phyloP scores from a whole-genome alignment of 2,113 vertebrate genomes.

The Trochalopteron elliotii region DNA sequence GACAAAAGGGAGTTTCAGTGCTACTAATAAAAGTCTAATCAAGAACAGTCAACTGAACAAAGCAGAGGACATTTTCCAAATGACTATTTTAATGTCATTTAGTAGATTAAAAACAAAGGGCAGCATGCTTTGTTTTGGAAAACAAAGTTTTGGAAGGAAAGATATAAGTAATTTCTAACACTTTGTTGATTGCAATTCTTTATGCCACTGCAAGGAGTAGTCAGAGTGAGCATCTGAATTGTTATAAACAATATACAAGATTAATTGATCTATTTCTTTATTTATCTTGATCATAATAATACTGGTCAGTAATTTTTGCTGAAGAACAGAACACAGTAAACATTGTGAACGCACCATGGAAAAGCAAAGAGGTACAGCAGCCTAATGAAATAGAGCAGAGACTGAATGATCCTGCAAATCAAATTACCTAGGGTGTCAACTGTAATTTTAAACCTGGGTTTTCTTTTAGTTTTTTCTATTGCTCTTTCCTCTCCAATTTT shows the following conservation, averaged over 20 bases:
- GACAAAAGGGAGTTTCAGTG: neutral
- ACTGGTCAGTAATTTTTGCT: neutral
- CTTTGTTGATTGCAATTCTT: neutral
- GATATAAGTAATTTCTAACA: neutral
- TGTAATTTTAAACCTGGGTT: neutral
- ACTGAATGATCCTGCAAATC: slow-evolving; percentile 25
- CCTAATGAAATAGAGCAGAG: slow-evolving; percentile 39
- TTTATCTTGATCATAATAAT: slow-evolving; percentile 1
- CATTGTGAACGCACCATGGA: neutral
- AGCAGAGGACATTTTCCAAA: neutral
- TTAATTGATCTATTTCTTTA: slow-evolving; percentile 34
- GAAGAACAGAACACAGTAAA: slow-evolving; percentile 8
- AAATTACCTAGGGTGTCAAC: neutral
- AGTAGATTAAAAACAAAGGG: slow-evolving; percentile 36
- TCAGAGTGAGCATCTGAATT: slow-evolving; percentile 23
- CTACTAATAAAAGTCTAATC: neutral
- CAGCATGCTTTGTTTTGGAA: neutral
- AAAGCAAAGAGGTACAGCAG: neutral
- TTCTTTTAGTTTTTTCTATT: neutral
- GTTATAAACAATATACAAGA: slow-evolving; percentile 12
- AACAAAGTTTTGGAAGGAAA: slow-evolving; percentile 13
- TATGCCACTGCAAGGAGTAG: neutral
- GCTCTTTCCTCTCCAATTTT: neutral
- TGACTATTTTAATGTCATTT: neutral
- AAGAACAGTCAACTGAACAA: neutral